Evolutionary conservation across 2,113 vertebrate genomes (phyloP).

Genomic region (Macaca nemestrina): DNA sequence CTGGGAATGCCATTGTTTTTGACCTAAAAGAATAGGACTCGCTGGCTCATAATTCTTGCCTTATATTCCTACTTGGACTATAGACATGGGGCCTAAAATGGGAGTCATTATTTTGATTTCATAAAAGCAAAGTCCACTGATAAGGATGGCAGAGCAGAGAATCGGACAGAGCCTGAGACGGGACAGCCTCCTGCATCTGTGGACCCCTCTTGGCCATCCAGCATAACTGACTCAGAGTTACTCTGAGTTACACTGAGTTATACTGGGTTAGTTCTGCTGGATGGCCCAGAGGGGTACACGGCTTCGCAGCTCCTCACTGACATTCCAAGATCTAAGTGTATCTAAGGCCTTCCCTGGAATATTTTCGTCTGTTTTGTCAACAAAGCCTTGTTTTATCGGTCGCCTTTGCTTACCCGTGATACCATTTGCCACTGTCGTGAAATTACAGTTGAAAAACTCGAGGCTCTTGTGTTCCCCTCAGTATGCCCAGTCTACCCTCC

Average conservation of each 20-base stretch:
- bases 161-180: neutral
- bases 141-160: neutral
- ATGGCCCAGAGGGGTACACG: too few species aligned
- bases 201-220: neutral
- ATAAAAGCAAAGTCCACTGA: neutral
- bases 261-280: too few species aligned
- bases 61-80: neutral
- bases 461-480: neutral
- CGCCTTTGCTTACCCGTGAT: neutral
- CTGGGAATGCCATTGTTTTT: neutral
- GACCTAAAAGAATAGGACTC: neutral
- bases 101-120: neutral
- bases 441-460: neutral
- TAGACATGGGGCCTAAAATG: neutral
- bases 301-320: too few species aligned
- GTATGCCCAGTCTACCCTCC: accelerated
- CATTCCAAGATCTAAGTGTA: too few species aligned
- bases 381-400: neutral
- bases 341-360: neutral
- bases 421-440: neutral
- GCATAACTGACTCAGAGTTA: too few species aligned
- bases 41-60: neutral
- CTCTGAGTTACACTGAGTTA: too few species aligned
- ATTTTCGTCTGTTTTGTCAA: neutral
- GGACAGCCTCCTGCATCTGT: too few species aligned